Conservation (phyloP, 1,140 invertebrate species). For the Diachasmimorpha longicaudata region DNA sequence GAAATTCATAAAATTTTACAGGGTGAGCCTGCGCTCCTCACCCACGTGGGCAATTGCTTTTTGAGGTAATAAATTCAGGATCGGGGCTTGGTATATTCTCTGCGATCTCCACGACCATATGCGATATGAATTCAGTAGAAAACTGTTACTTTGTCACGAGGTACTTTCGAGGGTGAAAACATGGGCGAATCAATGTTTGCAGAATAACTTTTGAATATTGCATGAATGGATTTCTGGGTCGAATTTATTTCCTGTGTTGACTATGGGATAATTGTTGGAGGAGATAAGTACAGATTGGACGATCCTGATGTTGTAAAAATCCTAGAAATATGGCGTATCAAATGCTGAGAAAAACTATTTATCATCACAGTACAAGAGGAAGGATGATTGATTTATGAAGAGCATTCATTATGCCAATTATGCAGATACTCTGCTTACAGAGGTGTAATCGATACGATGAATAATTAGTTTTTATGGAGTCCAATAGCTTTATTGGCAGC, state of each 20-base stretch:
- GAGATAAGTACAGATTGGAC: no score
- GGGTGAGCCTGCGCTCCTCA: neutral
- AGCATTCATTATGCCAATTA: no score
- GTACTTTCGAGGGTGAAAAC: neutral
- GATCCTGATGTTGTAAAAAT: no score
- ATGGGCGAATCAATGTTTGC: neutral
- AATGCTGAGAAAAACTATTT: no score
- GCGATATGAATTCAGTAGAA: neutral
- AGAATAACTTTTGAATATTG: neutral
- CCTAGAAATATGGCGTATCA: no score
- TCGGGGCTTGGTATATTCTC: neutral
- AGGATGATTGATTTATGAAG: no score
- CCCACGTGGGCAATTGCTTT: neutral
- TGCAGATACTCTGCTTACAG: no score
- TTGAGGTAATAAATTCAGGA: neutral
- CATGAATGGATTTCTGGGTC: neutral
- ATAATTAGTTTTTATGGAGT: no score
- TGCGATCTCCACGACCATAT: neutral
- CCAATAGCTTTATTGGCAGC: no score
- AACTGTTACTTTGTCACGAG: neutral
- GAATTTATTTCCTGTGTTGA: neutral
- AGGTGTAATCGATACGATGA: no score
- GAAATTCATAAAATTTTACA: neutral
- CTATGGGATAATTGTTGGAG: neutral
- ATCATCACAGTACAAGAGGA: no score